Conservation (phyloP, 2,888 invertebrate genomes). For the Panzeria rudis region DNA sequence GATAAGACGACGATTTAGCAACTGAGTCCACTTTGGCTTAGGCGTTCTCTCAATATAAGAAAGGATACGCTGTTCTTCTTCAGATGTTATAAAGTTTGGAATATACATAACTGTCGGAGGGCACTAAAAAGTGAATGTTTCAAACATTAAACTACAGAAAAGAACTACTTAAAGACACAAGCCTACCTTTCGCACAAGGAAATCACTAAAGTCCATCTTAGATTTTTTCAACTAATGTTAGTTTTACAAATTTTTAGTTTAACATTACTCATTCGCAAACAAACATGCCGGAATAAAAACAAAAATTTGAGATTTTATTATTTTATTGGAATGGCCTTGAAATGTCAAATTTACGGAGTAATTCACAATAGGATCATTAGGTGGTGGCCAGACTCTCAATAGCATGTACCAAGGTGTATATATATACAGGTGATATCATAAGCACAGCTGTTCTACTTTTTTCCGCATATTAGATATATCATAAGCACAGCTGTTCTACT, state of each 20-base stretch:
- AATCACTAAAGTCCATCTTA: slow-evolving; percentile 81
- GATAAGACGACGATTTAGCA: slow-evolving; percentile 95
- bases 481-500: no score
- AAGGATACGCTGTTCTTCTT: slow-evolving; percentile 89
- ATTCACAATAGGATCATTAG: no score
- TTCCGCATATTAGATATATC: no score
- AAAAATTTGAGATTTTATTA: no score
- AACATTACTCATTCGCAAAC: neutral
- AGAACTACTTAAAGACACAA: neutral
- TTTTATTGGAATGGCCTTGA: no score
- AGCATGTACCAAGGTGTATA: no score
- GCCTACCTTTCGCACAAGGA: slow-evolving; percentile 80
- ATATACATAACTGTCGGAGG: slow-evolving; percentile 87
- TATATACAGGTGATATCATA: no score
- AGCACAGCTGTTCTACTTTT: no score
- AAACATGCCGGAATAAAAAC: neutral
- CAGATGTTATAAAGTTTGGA: slow-evolving; percentile 92
- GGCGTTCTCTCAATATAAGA: slow-evolving; percentile 91
- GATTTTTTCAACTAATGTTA: neutral
- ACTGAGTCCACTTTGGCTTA: slow-evolving; percentile 97
- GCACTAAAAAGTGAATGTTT: slow-evolving; percentile 76
- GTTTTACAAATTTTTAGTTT: neutral
- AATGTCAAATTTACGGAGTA: no score
- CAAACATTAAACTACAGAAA: neutral
- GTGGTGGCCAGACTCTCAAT: no score